Percentiles rank a stretch among this genome's conserved stretches.
phyloP scores from a whole-genome alignment of 2,888 invertebrate species.

The Erannis defoliaria region DNA sequence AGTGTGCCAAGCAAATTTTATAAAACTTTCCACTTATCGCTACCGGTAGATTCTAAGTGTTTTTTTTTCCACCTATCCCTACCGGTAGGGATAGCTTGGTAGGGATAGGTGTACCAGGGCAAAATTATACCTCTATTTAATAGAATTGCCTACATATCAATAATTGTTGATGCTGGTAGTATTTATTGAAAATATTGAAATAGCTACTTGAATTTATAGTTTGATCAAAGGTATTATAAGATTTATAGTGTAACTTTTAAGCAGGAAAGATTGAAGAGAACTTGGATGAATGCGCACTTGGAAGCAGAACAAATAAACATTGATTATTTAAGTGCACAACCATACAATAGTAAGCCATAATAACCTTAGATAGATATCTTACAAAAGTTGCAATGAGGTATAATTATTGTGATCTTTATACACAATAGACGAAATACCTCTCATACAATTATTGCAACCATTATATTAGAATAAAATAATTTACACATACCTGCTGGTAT shows the following conservation, averaged over 20 bases:
- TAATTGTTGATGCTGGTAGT: conserved; percentile 12
- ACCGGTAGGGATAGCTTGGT: no score
- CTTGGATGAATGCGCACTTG: neutral
- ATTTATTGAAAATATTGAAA: neutral
- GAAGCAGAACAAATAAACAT: neutral
- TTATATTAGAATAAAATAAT: neutral
- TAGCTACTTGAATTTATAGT: neutral
- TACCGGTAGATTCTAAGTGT: no score
- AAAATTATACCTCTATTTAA: conserved; percentile 5
- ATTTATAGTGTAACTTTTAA: conserved; percentile 1
- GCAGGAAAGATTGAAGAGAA: neutral
- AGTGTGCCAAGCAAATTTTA: conserved; percentile 7
- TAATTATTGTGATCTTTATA: neutral
- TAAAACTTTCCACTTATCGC: no score
- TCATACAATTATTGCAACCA: no score
- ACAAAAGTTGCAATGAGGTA: neutral
- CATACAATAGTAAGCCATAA: conserved; percentile 4
- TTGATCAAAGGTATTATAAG: conserved; percentile 4
- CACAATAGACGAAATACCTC: neutral
- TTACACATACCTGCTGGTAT: neutral
- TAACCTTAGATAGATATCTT: neutral
- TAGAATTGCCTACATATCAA: conserved; percentile 3
- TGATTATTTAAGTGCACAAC: conserved; percentile 12
- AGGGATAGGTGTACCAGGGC: no score
- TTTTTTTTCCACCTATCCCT: no score